phyloP scores from a whole-genome alignment of 2,113 vertebrate species.

The Mastomys natalensis region DNA sequence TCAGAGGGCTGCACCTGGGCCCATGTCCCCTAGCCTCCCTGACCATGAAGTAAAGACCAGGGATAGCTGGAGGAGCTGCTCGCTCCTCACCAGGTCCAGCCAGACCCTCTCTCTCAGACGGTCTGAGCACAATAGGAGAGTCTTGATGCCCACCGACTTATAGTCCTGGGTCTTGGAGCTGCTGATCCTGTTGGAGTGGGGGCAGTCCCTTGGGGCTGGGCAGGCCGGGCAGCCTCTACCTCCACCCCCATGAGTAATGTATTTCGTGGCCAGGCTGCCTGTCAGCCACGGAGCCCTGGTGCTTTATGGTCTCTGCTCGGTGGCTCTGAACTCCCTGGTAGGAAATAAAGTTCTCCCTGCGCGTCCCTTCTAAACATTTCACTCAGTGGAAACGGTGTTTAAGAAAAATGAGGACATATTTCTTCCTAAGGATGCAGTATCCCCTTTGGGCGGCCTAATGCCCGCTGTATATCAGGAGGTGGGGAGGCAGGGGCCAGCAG shows the following conservation, averaged over 20 bases:
- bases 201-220: slow-evolving; percentile 57
- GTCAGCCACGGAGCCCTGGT: slow-evolving; percentile 90
- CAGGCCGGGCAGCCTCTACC: slow-evolving; percentile 58
- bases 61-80: neutral
- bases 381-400: slow-evolving; percentile 98
- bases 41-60: neutral
- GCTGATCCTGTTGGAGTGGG: neutral
- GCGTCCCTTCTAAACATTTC: slow-evolving; percentile 99
- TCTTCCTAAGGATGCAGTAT: slow-evolving; percentile 94
- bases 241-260: slow-evolving; percentile 92
- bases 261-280: slow-evolving; percentile 92
- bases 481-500: slow-evolving; percentile 81
- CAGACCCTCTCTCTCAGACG: neutral
- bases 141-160: neutral
- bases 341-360: slow-evolving; percentile 99
- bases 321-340: slow-evolving; percentile 99
- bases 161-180: neutral
- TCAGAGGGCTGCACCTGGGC: slow-evolving; percentile 22
- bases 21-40: neutral
- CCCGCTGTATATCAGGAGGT: slow-evolving; percentile 88
- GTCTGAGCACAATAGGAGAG: neutral
- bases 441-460: slow-evolving; percentile 90
- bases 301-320: slow-evolving; percentile 98
- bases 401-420: slow-evolving; percentile 97
- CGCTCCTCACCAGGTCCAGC: neutral